Conservation (phyloP, 2,797 vertebrate genomes). For the Limnodromus scolopaceus region DNA sequence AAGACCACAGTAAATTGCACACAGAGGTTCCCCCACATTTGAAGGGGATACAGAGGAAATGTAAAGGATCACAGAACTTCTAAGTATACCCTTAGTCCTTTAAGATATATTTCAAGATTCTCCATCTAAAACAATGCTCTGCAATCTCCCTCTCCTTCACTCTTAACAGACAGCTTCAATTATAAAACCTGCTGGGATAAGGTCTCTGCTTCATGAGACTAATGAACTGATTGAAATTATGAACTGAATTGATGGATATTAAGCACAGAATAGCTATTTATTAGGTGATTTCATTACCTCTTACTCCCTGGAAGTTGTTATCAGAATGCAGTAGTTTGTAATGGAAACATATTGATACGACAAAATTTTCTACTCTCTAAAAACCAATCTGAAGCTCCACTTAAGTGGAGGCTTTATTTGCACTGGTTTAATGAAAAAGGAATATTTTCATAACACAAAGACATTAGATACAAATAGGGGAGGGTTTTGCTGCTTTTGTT, state of each 20-base stretch:
- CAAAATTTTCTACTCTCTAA: neutral
- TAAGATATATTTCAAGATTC: neutral
- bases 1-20: neutral
- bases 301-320: neutral
- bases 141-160: neutral
- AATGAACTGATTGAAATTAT: neutral
- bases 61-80: neutral
- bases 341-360: neutral
- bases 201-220: neutral
- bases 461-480: neutral
- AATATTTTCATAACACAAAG: neutral
- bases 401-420: neutral
- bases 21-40: neutral
- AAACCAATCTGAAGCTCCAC: neutral
- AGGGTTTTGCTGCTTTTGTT: neutral
- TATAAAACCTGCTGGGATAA: slow-evolving; percentile 44
- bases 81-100: neutral
- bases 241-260: neutral
- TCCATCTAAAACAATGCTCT: neutral
- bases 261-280: neutral
- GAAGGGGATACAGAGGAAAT: neutral
- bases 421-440: neutral
- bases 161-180: neutral
- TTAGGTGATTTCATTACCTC: neutral
- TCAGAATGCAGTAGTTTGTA: neutral